Percentiles rank a stretch among this genome's conserved stretches.
These are phyloP conservation scores for Dolichoris vasculosae DNA, from an alignment of 1,140 invertebrate genomes.

Conservation along the genomic window DNA sequence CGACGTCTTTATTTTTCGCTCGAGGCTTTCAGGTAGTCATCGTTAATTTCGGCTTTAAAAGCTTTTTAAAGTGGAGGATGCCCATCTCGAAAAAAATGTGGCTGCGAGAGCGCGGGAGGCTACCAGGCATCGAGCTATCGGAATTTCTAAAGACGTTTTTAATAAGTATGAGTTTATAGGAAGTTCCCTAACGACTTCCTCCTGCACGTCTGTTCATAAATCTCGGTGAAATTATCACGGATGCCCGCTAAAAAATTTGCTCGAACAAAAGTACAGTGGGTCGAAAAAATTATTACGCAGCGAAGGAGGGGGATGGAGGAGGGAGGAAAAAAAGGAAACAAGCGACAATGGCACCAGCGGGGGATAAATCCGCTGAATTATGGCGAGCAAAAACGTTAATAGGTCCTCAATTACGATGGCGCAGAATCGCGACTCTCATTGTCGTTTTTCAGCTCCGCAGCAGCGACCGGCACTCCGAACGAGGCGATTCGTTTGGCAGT, in stretches of 20 bases:
- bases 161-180: constrained; percentile 15
- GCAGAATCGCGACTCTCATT: constrained; percentile 2
- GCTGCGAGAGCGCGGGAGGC: not conserved
- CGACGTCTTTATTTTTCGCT: constrained; percentile 41
- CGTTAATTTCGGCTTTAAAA: constrained; percentile 41
- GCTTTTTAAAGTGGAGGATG: constrained; percentile 22
- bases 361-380: constrained; percentile 40
- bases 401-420: constrained; percentile 32
- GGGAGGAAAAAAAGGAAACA: not conserved
- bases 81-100: constrained; percentile 4
- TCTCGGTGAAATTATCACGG: constrained; percentile 7
- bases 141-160: constrained; percentile 23
- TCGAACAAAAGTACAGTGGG: not conserved
- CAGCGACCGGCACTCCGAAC: not conserved
- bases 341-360: not conserved
- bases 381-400: constrained; percentile 33
- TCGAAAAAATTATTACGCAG: not conserved
- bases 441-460: constrained; percentile 25
- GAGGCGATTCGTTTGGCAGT: constrained; percentile 20
- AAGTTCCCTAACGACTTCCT: constrained; percentile 13
- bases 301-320: not conserved
- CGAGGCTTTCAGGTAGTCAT: constrained; percentile 40
- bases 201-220: constrained; percentile 4
- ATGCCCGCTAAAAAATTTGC: not conserved
- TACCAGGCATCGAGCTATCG: not conserved